Base-by-base conservation (phyloP, 2,113 vertebrate genomes). In the Leptobrachium ailaonicum region DNA sequence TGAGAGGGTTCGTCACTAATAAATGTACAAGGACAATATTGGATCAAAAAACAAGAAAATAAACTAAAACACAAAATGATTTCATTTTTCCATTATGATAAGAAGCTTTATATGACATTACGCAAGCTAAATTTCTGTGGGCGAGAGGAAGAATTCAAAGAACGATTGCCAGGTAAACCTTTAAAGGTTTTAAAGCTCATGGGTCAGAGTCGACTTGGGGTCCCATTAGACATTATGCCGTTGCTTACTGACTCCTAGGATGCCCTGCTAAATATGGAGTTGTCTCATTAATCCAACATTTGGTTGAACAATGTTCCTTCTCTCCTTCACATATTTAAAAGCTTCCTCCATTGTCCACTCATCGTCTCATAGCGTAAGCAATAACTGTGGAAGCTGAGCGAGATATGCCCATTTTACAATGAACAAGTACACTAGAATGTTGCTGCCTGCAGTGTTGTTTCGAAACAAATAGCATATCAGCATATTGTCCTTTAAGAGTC, bases 1-100 rank as follows among this genome's bases (percentile, higher is more conserved):
- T 96, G 95, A 98, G 95, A 98, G 96, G 96, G 96, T 97, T 98
- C 96, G 97, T 99, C 97, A 98, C 97, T 98, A 99, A 99, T 99
- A 99, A 99, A 99, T 97, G 96, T 32, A 97, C 96, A 95, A 98
- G 93, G 95, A 80, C 50, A 80, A 96, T 97, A 98, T 94, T 94
- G 92, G 87, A n/a, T 40, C 20, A 32, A 32, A 32, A 32, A 32
- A 32, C 20, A 32, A 32, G 0, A 32, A 32, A 32, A 32, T 32
- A 32, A 32, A 32, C 20, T 32, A 32, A 32, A 32, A 32, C 20
- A 32, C 20, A 32, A 32, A 32, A 32, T 32, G 20, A 32, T 32
- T 32, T 32, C 20, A 32, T 32, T 32, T 32, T 32, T 32, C 20
- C 20, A 32, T 32, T 32, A 32, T 32, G 20, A 32, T 32, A 32